Percentiles rank a stretch among this genome's conserved stretches.
Conservation (phyloP, 2,888 invertebrate species). For the Ennomos quercinarius region DNA sequence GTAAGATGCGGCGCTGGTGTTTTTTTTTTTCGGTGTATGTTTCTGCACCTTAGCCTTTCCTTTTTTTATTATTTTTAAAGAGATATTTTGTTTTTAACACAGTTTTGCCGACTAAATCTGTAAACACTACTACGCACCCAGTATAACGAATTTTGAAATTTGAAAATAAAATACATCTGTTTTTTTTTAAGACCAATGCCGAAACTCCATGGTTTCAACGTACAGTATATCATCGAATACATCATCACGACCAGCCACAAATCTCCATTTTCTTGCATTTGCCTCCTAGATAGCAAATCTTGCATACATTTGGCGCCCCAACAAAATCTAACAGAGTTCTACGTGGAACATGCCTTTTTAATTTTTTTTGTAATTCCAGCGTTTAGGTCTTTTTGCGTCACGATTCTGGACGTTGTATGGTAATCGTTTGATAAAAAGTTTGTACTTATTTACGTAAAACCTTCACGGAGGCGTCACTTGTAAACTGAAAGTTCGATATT, state of each 20-base stretch:
- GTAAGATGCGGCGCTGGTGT: too few species aligned
- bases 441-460: constrained; percentile 19
- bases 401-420: constrained; percentile 70
- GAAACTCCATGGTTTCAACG: constrained; percentile 10
- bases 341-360: constrained; percentile 45
- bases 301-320: constrained; percentile 63
- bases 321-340: constrained; percentile 53
- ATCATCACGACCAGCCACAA: constrained; percentile 37
- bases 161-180: too few species aligned
- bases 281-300: constrained; percentile 55
- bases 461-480: constrained; percentile 17
- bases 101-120: too few species aligned
- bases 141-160: too few species aligned
- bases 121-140: too few species aligned
- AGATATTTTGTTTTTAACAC: too few species aligned
- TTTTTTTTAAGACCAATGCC: constrained; percentile 2
- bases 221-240: constrained; percentile 26
- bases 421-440: constrained; percentile 58
- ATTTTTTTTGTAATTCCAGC: constrained; percentile 44
- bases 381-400: constrained; percentile 57
- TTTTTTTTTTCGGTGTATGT: not conserved
- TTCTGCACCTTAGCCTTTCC: not conserved
- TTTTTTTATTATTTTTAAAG: too few species aligned
- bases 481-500: not conserved
- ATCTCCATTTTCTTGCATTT: constrained; percentile 46